Evolutionary conservation across 2,888 invertebrate genomes (phyloP), one percentile per base, ranked within the genome.

Genomic region (Labia minor): DNA sequence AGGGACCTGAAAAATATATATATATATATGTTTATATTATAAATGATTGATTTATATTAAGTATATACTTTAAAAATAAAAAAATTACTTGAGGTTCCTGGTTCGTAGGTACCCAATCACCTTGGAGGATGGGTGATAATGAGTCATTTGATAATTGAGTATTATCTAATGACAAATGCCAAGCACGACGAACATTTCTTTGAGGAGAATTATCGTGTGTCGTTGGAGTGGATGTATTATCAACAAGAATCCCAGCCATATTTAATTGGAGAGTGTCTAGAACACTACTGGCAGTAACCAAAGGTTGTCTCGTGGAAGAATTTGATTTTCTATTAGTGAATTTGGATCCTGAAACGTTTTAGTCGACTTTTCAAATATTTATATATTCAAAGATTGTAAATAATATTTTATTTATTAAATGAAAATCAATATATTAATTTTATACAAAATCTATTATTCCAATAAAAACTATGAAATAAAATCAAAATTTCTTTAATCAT

Each of bases 221-320:
- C 14, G 16, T 16, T n/a, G 3, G 14, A n/a, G 49, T 11, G 14
- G 49, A n/a, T 10, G 3, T 11, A 49, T 49, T 49, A 16, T 49
- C 61, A 20, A 61, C 66, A 19, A 21, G 20, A 11, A 66, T 49
- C 1, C 62, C 63, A 19, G 66, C 67, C 67, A 71, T 65, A 61
- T 72, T 72, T 19, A 73, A 68, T 67, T 72, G 72, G 19, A 73
- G 67, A 10, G 72, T 72, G 67, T 73, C 72, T 63, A 73, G 67
- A 11, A 73, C 71, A 67, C 71, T 71, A 62, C 69, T 71, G 21
- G 71, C 72, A 19, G 70, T 71, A 62, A 68, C 70, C 11, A 71
- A 67, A 14, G 71, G 67, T 14, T 68, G 71, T 11, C 70, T 49
- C 2, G 49, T n/a, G 4, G n/a, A n/a, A 11, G 49, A 18, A 18